phyloP scores from a whole-genome alignment of 2,113 vertebrate species.

The Strigops habroptila region DNA sequence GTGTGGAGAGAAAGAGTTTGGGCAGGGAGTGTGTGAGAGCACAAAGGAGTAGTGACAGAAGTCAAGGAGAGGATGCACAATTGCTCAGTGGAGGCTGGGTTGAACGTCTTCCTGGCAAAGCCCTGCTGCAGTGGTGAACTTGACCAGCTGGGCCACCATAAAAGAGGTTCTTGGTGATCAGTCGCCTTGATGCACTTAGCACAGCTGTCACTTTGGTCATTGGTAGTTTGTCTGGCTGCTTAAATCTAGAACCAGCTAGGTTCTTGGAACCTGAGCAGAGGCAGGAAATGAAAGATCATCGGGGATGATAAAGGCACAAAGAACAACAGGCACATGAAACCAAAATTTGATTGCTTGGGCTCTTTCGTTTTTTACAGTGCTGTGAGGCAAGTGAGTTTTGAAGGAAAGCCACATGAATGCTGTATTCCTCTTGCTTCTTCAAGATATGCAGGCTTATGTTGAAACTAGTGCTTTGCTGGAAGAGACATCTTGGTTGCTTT shows the following conservation, averaged over 20 bases:
- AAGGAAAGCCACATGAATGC: not conserved
- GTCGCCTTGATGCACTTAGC: rapidly evolving
- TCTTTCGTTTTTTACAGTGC: not conserved
- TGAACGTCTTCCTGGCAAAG: not conserved
- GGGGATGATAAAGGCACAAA: not conserved
- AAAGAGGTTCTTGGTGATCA: not conserved
- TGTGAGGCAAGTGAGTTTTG: not conserved
- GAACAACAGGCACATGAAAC: not conserved
- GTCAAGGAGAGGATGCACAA: not conserved
- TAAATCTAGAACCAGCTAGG: not conserved
- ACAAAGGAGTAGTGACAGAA: not conserved
- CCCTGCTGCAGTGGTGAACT: not conserved
- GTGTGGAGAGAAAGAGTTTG: not conserved
- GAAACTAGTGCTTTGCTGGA: not conserved
- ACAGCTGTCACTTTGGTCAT: not conserved
- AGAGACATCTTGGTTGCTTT: not conserved
- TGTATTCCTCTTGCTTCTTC: not conserved
- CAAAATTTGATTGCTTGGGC: not conserved
- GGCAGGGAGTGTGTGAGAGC: not conserved
- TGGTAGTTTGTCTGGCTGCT: not conserved
- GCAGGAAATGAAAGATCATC: not conserved
- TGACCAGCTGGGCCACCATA: not conserved
- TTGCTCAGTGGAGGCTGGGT: not conserved
- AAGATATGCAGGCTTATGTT: rapidly evolving
- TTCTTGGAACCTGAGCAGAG: not conserved